Evolutionary conservation across 2,888 invertebrate genomes (phyloP), one percentile per base, ranked within the genome.

Genomic region (Stenodema calcarata): DNA sequence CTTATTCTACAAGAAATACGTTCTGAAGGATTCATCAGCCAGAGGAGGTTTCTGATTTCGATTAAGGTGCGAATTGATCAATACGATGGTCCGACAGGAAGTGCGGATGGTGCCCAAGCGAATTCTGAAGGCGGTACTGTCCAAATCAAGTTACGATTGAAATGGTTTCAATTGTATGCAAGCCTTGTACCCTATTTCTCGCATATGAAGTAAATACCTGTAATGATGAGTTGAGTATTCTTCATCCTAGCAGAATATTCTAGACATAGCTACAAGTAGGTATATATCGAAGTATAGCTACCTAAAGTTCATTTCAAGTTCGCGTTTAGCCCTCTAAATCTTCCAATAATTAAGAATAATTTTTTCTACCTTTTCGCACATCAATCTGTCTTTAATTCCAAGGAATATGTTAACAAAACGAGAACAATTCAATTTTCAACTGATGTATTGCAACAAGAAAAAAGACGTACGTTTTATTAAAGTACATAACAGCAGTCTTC

Each of bases 1-100:
- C 91, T 91, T 93, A 0, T 92, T 93, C 0, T 99, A 89, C 69
- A 88, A 81, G 82, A 88, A 87, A 41, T 81, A 88, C 86, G 35
- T 88, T 7, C 73, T 89, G 50, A 70, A 86, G 11, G 87, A 88
- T 47, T 35, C 78, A 12, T 30, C 23, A 16, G 85, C 87, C 18
- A 69, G 54, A 69, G 88, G 88, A 41, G 88, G 87, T 28, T 79
- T 87, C 12, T 87, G 28, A 87, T 44, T 11, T 44, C 23, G 62
- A 23, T 12, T 23, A 0, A 0, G 9, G 12, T 7, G 62, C 9
- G 11, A 62, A 62, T 23, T 4, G 0, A 62, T 23, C 2, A 1
- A 23, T 23, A 2, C 11, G 50, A 50, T 4, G n/a, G 50, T n/a
- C 50, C 50, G n/a, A 50, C 50, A 16, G 50, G 50, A 50, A 16